Evolutionary conservation across 1,140 invertebrate species (phyloP).

Genomic region (Drosophila ohnishii): DNA sequence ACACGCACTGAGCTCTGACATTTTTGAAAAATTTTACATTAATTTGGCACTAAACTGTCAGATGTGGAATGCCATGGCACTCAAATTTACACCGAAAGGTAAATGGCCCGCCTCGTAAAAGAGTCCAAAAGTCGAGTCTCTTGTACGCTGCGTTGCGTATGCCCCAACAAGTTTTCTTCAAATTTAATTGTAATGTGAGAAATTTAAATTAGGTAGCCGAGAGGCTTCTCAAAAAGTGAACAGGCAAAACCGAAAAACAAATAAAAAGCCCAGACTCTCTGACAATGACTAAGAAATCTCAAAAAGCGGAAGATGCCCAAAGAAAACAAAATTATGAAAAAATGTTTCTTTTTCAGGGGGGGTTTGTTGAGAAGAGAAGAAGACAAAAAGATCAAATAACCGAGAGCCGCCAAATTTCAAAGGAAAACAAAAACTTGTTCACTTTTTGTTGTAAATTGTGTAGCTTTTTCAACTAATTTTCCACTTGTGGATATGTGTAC

Average conservation of each 20-base stretch:
- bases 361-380: constrained; percentile 43
- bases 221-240: constrained; percentile 35
- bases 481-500: constrained; percentile 56
- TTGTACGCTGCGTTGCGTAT: constrained; percentile 28
- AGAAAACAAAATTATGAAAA: constrained; percentile 68
- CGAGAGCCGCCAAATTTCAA: constrained; percentile 76
- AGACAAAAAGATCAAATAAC: constrained; percentile 74
- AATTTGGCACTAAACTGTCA: constrained; percentile 75
- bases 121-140: constrained; percentile 33
- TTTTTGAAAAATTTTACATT: constrained; percentile 71
- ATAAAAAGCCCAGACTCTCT: constrained; percentile 54
- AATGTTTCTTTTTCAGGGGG: constrained; percentile 64
- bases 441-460: constrained; percentile 67
- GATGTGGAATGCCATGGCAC: constrained; percentile 40
- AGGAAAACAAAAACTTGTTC: constrained; percentile 77
- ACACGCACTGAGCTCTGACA: constrained; percentile 60
- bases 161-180: constrained; percentile 57
- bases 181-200: constrained; percentile 80
- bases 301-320: constrained; percentile 66
- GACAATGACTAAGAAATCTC: constrained; percentile 71
- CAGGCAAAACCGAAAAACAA: constrained; percentile 41
- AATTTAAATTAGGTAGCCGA: constrained; percentile 80
- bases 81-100: constrained; percentile 43
- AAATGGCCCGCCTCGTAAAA: constrained; percentile 49
- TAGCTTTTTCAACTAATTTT: constrained; percentile 72